These are phyloP conservation scores for Spea multiplicata DNA, from an alignment of 2,113 vertebrate genomes.

Conservation along the genomic window DNA sequence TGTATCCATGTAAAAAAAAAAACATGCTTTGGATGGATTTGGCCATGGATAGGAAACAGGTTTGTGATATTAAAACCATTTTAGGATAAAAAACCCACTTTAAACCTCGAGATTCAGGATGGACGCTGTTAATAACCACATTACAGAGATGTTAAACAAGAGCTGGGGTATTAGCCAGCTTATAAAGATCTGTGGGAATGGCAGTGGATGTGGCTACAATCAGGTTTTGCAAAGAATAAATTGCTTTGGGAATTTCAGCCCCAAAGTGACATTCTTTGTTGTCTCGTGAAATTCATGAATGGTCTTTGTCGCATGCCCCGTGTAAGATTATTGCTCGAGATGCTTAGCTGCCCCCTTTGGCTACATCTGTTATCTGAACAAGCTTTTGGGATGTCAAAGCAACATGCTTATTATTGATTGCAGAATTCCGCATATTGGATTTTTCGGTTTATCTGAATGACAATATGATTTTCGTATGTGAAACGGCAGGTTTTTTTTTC, in stretches of 20 bases:
- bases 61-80: constrained; percentile 20
- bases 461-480: constrained; percentile 16
- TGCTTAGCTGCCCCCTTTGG: constrained; percentile 39
- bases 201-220: background rate
- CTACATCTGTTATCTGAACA: constrained; percentile 43
- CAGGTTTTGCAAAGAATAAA: constrained; percentile 43
- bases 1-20: background rate
- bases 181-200: constrained; percentile 9
- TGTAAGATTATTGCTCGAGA: constrained; percentile 42
- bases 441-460: constrained; percentile 34
- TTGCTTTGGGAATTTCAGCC: constrained; percentile 43
- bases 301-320: constrained; percentile 39
- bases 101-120: background rate
- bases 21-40: constrained; percentile 4
- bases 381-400: constrained; percentile 42
- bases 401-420: constrained; percentile 44
- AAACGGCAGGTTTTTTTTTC: background rate
- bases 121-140: constrained; percentile 20
- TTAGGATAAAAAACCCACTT: background rate
- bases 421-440: constrained; percentile 33
- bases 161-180: constrained; percentile 2
- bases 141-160: constrained; percentile 3
- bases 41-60: constrained; percentile 23
- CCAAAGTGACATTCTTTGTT: constrained; percentile 47
- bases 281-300: constrained; percentile 46